phyloP scores from a whole-genome alignment of 2,113 vertebrate genomes.

The Anolis carolinensis region DNA sequence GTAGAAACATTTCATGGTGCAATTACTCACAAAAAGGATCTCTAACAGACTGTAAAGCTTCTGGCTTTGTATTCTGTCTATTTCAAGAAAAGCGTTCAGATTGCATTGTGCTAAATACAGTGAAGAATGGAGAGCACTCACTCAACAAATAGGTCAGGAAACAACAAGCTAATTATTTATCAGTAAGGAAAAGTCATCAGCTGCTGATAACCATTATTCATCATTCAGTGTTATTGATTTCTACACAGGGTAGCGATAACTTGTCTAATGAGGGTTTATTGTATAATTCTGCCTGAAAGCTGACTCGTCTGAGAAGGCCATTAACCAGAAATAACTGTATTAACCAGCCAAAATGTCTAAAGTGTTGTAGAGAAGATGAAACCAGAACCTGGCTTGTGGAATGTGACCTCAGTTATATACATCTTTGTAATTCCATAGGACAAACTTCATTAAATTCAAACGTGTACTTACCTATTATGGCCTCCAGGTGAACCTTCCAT shows the following conservation, averaged over 20 bases:
- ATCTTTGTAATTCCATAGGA: fast-evolving
- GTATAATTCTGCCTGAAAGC: not conserved
- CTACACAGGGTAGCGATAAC: slow-evolving; percentile 10
- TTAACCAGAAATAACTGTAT: slow-evolving; percentile 5
- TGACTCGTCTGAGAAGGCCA: slow-evolving; percentile 19
- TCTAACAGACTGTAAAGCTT: not conserved
- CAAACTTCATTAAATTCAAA: not conserved
- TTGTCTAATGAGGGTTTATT: slow-evolving; percentile 39
- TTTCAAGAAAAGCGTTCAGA: not conserved
- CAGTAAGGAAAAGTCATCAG: slow-evolving; percentile 43
- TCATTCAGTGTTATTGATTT: slow-evolving; percentile 35
- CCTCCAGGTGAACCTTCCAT: not conserved
- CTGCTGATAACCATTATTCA: slow-evolving; percentile 38
- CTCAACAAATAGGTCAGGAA: slow-evolving; percentile 29
- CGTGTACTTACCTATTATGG: not conserved
- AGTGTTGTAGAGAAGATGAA: not conserved
- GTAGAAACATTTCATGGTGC: not conserved
- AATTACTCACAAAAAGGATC: not conserved
- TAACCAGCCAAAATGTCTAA: not conserved
- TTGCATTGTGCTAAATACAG: not conserved
- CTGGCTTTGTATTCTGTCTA: not conserved
- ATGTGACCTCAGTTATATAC: not conserved
- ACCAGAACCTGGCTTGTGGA: not conserved
- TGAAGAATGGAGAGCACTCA: not conserved
- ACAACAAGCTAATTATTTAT: slow-evolving; percentile 29